Evolutionary conservation across 1,140 invertebrate species (phyloP).

Genomic region (Papilio dardanus): DNA sequence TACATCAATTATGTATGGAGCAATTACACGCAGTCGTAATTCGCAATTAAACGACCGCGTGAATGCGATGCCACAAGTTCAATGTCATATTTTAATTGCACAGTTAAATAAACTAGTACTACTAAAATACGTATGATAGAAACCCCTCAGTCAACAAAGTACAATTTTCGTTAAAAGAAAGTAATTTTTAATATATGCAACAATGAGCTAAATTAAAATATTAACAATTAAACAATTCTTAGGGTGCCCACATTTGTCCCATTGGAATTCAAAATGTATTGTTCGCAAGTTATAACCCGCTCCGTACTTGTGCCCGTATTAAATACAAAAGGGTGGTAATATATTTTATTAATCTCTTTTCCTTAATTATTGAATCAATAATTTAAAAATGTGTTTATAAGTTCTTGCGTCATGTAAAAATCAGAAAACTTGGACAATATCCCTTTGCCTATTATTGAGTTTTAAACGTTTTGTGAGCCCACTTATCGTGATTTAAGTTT

Average conservation of each 20-base stretch:
- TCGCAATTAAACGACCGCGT: slow-evolving; percentile 20
- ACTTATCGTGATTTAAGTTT: background rate
- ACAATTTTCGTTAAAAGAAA: background rate
- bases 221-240: background rate
- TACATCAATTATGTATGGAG: background rate
- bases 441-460: background rate
- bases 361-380: background rate
- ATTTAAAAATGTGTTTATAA: background rate
- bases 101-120: slow-evolving; percentile 37
- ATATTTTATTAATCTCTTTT: background rate
- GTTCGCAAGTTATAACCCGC: slow-evolving; percentile 7
- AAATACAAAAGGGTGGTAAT: background rate
- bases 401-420: background rate
- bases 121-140: background rate
- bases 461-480: background rate
- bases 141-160: background rate
- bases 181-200: background rate
- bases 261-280: background rate
- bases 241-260: background rate
- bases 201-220: background rate
- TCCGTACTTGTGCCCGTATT: slow-evolving; percentile 4
- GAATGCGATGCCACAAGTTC: slow-evolving; percentile 44
- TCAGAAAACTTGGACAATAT: no score
- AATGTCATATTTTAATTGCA: slow-evolving; percentile 50
- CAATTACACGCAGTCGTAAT: slow-evolving; percentile 8